Evolutionary conservation across 2,797 vertebrate species (phyloP).

Genomic region (Cryptoblepharus egeriae): DNA sequence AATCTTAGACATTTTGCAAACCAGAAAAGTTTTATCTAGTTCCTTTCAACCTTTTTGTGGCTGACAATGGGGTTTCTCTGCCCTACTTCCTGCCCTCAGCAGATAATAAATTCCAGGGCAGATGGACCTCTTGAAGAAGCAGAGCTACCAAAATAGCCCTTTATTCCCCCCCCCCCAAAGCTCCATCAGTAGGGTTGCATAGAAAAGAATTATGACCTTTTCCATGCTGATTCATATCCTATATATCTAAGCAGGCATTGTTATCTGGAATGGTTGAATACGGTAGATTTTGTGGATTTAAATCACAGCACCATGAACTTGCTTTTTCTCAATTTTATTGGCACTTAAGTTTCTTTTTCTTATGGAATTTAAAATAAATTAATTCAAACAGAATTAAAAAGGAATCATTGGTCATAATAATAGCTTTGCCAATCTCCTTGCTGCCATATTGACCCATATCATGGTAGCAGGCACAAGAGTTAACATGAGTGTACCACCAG

Average conservation of each 20-base stretch:
- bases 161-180: neutral
- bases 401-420: neutral
- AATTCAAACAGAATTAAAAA: neutral
- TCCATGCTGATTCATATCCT: fast-evolving
- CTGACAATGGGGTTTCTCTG: neutral
- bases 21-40: neutral
- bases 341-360: neutral
- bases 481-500: too few relatives aligned
- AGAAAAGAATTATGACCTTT: neutral
- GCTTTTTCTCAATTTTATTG: constrained; percentile 13
- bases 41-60: neutral
- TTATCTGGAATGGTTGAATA: constrained; percentile 28
- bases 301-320: constrained; percentile 25
- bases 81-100: constrained; percentile 22
- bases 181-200: fast-evolving
- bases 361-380: neutral
- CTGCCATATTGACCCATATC: too few relatives aligned
- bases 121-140: constrained; percentile 17
- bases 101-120: constrained; percentile 7
- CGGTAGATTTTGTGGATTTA: constrained; percentile 42
- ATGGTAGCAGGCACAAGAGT: too few relatives aligned
- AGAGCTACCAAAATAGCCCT: constrained; percentile 26
- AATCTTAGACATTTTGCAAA: constrained; percentile 30
- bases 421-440: neutral
- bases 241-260: fast-evolving